These are phyloP conservation scores for Synergus gifuensis DNA, from an alignment of 2,888 invertebrate genomes.

Conservation along the genomic window DNA sequence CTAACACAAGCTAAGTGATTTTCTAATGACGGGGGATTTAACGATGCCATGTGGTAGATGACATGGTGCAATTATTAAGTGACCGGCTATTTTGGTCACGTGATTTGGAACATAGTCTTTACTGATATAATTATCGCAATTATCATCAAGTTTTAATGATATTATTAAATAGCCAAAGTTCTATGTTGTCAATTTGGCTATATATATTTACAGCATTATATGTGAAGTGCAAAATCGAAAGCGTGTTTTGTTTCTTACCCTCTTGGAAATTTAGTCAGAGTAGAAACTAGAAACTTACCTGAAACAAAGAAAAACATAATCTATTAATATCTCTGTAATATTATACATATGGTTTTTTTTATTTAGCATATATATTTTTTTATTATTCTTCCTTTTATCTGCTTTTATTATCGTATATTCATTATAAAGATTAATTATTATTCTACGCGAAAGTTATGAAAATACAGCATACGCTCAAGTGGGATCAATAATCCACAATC, in stretches of 20 bases:
- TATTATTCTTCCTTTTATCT: background rate
- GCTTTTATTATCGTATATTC: background rate
- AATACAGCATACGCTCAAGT: conserved; percentile 17
- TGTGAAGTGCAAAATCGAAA: background rate
- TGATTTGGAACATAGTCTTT: background rate
- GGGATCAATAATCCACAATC: conserved; percentile 40
- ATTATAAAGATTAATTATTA: background rate
- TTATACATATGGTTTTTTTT: background rate
- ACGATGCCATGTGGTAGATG: background rate
- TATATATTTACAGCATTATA: no score
- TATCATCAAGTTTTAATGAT: background rate
- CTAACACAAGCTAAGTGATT: conserved; percentile 25
- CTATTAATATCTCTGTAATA: background rate
- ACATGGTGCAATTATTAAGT: conserved; percentile 6
- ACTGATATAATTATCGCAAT: background rate
- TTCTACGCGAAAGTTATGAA: conserved; percentile 2
- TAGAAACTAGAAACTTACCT: background rate
- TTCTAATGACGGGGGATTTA: conserved; percentile 6
- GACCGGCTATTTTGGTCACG: conserved; percentile 1
- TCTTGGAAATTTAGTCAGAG: background rate
- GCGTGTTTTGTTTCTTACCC: background rate
- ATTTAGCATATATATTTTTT: background rate
- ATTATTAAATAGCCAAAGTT: no score
- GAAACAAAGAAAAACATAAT: background rate
- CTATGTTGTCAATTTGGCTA: no score